These are phyloP conservation scores for Neomorphus geoffroyi DNA, from an alignment of 2,797 vertebrate genomes.

Conservation along the genomic window DNA sequence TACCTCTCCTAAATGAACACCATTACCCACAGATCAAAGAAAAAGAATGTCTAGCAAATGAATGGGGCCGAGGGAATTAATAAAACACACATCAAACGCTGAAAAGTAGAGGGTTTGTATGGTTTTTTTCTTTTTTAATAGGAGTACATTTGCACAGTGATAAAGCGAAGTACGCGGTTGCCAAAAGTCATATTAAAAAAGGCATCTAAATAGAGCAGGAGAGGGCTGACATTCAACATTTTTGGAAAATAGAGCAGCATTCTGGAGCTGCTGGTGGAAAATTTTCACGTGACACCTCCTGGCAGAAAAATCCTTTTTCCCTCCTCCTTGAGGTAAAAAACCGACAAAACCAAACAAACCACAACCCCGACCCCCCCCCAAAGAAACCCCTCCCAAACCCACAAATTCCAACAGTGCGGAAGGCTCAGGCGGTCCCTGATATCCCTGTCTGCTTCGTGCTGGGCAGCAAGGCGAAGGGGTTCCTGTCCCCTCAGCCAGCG, in stretches of 20 bases:
- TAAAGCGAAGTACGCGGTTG: background rate
- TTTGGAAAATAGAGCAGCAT: fast-evolving
- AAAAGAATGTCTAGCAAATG: background rate
- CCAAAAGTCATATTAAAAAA: background rate
- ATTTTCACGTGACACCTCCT: background rate
- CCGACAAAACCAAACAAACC: too few relatives aligned
- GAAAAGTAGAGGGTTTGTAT: background rate
- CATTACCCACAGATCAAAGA: background rate
- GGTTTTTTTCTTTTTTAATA: background rate
- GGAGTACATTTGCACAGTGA: background rate
- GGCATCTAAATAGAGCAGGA: background rate
- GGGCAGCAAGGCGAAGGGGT: too few relatives aligned
- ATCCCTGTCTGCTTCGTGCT: too few relatives aligned
- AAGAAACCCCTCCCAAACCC: too few relatives aligned
- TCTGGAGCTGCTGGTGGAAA: background rate
- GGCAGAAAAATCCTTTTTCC: background rate
- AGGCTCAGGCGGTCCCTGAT: too few relatives aligned
- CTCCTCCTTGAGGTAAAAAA: background rate
- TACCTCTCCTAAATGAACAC: constrained; percentile 8
- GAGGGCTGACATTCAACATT: background rate
- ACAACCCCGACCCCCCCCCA: too few relatives aligned
- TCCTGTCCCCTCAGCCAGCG: too few relatives aligned
- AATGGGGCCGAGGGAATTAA: background rate
- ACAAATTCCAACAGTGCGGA: too few relatives aligned
- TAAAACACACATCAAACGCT: background rate